Percentiles rank a stretch among this genome's conserved stretches.
Conservation (phyloP, 2,113 vertebrate species). For the Campylomormyrus tamandua region DNA sequence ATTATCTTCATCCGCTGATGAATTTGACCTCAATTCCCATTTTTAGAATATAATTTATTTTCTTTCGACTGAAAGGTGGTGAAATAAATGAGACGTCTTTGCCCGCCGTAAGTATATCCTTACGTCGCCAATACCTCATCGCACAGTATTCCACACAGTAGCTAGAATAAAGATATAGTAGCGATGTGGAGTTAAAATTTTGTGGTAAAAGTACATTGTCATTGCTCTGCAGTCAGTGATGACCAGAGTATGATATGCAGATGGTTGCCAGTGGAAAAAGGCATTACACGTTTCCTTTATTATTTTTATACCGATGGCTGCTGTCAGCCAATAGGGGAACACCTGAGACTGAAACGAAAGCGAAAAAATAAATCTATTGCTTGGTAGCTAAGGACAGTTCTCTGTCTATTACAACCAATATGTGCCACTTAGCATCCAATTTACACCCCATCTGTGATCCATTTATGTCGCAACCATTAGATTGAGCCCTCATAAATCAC, state of each 20-base stretch:
- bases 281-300: conserved; percentile 41
- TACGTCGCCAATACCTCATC: too few relatives aligned
- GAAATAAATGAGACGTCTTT: background rate
- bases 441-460: conserved; percentile 51
- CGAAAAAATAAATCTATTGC: conserved; percentile 43
- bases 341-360: conserved; percentile 46
- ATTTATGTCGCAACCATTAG: conserved; percentile 43
- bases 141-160: background rate
- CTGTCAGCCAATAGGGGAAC: conserved; percentile 39
- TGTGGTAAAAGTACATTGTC: background rate
- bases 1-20: background rate
- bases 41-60: background rate
- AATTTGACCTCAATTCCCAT: background rate
- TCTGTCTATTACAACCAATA: conserved; percentile 56
- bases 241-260: background rate
- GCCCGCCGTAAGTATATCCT: background rate
- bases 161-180: background rate
- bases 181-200: background rate
- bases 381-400: conserved; percentile 43
- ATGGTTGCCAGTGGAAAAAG: conserved; percentile 9
- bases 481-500: conserved; percentile 47
- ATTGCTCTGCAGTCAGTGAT: background rate
- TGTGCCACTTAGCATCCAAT: conserved; percentile 49
- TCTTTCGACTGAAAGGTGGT: background rate
- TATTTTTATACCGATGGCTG: conserved; percentile 24